These are phyloP conservation scores for Centruroides sculpturatus DNA, from an alignment of 1,140 invertebrate species.

Conservation along the genomic window DNA sequence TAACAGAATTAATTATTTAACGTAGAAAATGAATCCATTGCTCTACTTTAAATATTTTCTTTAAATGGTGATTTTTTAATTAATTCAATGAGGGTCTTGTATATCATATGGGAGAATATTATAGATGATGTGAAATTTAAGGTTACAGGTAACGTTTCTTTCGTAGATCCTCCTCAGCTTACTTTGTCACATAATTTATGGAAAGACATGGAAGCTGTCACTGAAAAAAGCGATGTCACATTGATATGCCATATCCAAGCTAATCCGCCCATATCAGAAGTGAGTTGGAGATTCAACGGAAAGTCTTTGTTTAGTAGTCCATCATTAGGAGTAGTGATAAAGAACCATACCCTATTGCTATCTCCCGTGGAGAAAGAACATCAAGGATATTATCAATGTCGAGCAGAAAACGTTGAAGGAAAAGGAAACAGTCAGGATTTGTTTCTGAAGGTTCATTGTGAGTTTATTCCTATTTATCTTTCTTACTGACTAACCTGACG, in stretches of 20 bases:
- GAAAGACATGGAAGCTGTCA: slow-evolving; percentile 16
- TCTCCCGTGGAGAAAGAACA: slow-evolving; percentile 22
- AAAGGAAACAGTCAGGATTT: slow-evolving; percentile 70
- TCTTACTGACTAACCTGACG: too few relatives aligned
- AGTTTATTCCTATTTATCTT: slow-evolving; percentile 31
- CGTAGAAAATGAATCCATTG: too few relatives aligned
- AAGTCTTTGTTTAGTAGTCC: slow-evolving; percentile 10
- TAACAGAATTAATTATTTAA: too few relatives aligned
- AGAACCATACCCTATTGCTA: slow-evolving; percentile 44
- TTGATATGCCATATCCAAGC: slow-evolving; percentile 76
- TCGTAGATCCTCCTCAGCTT: too few relatives aligned
- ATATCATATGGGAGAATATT: too few relatives aligned
- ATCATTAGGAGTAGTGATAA: slow-evolving; percentile 59
- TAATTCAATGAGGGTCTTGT: too few relatives aligned
- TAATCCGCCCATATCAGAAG: slow-evolving; percentile 62
- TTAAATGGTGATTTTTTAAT: too few relatives aligned
- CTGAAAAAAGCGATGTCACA: slow-evolving; percentile 63
- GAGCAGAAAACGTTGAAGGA: slow-evolving; percentile 75
- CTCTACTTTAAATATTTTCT: too few relatives aligned
- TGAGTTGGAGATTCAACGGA: slow-evolving; percentile 64
- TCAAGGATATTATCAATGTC: slow-evolving; percentile 53
- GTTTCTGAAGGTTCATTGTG: slow-evolving; percentile 72
- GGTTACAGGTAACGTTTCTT: too few relatives aligned
- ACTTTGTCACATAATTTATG: too few relatives aligned
- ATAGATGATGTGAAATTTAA: too few relatives aligned